Percentiles rank a stretch among this genome's conserved stretches.
These are phyloP conservation scores for Nomada fabriciana DNA, from an alignment of 2,888 invertebrate species.

Conservation along the genomic window DNA sequence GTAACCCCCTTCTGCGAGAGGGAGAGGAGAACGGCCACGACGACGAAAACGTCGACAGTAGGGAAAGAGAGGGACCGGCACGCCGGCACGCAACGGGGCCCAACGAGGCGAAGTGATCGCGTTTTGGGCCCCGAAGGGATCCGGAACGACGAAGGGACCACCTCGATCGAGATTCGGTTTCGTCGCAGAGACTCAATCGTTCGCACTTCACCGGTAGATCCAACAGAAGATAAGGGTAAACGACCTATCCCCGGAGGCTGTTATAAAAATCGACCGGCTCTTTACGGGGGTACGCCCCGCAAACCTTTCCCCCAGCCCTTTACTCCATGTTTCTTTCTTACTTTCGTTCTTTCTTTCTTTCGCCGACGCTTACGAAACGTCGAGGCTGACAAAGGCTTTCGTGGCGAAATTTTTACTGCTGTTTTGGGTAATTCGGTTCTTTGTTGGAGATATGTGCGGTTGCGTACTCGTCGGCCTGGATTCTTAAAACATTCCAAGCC, in stretches of 20 bases:
- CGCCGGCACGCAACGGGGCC: slow-evolving; percentile 49
- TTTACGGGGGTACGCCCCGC: slow-evolving; percentile 4
- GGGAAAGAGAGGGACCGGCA: slow-evolving; percentile 39
- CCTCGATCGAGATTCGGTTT: slow-evolving; percentile 75
- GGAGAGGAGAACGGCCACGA: slow-evolving; percentile 13
- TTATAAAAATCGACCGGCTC: slow-evolving; percentile 29
- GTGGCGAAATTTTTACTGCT: background rate
- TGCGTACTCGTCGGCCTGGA: background rate
- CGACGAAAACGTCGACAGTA: slow-evolving; percentile 12
- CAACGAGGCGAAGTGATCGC: slow-evolving; percentile 59
- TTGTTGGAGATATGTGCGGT: background rate
- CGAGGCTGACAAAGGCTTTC: background rate
- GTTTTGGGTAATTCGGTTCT: background rate
- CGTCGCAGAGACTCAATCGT: slow-evolving; percentile 62
- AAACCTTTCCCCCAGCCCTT: background rate
- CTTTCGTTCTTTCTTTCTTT: background rate
- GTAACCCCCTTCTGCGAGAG: slow-evolving; percentile 21
- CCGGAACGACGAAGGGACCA: slow-evolving; percentile 61
- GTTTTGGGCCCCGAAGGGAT: slow-evolving; percentile 38
- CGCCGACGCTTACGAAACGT: background rate
- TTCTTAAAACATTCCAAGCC: background rate
- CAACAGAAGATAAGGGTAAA: slow-evolving; percentile 49
- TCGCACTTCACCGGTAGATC: slow-evolving; percentile 64
- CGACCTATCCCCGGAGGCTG: slow-evolving; percentile 38
- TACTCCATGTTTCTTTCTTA: background rate